A percentile compares a stretch with the other conserved stretches of the same genome.
Conservation (phyloP, 2,113 vertebrate species). For the Cairina moschata region DNA sequence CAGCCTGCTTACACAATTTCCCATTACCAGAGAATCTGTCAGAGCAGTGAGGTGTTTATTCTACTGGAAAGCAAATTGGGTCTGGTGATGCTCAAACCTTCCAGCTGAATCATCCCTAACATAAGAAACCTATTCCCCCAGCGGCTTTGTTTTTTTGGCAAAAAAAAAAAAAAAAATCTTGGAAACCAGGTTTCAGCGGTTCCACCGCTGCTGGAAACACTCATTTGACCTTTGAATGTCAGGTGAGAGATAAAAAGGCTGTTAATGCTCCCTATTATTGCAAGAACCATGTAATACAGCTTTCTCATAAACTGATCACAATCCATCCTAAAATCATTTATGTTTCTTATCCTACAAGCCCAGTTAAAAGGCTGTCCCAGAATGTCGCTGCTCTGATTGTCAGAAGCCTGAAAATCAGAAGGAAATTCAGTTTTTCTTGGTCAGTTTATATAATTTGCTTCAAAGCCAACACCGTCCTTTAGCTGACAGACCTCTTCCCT, state of each 20-base stretch:
- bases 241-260: not conserved
- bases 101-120: not conserved
- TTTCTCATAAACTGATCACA: not conserved
- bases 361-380: not conserved
- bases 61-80: not conserved
- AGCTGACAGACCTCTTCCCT: not conserved
- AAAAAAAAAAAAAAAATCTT: not conserved
- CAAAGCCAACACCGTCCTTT: not conserved
- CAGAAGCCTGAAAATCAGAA: not conserved
- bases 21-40: not conserved
- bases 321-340: not conserved
- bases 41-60: constrained; percentile 15
- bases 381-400: not conserved
- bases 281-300: not conserved
- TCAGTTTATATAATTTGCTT: not conserved
- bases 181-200: not conserved
- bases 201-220: not conserved
- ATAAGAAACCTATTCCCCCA: not conserved
- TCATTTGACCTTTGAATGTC: not conserved
- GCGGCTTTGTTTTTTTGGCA: not conserved
- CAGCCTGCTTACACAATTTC: constrained; percentile 8
- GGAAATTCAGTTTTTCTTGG: not conserved
- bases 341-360: not conserved
- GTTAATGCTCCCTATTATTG: not conserved
- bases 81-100: not conserved